A percentile compares a stretch with the other conserved stretches of the same genome.
These are phyloP conservation scores for Enteromius viviparus DNA, from an alignment of 2,797 vertebrate genomes.

Conservation along the genomic window DNA sequence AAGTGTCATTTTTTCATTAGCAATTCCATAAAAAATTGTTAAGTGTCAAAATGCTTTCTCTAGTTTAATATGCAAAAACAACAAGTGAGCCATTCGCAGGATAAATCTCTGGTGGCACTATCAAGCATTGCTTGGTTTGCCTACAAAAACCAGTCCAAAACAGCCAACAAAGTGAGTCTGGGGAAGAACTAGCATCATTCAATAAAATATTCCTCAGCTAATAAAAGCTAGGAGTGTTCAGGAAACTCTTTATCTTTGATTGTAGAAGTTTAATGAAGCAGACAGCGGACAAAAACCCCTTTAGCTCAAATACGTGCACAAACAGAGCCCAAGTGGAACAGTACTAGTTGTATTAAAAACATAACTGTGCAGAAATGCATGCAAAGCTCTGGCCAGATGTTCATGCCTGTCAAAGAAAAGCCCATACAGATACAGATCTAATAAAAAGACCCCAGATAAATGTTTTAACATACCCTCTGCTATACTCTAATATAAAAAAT, in stretches of 20 bases:
- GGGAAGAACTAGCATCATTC: neutral
- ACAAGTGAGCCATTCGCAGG: neutral
- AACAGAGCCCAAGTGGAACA: constrained; percentile 4
- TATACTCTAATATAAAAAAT: neutral
- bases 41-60: neutral
- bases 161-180: neutral
- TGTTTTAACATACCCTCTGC: neutral
- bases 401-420: constrained; percentile 44
- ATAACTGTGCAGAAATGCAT: constrained; percentile 33
- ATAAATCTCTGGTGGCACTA: neutral
- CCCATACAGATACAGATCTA: neutral
- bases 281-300: neutral
- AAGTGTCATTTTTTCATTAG: neutral
- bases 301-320: constrained; percentile 5
- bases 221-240: neutral
- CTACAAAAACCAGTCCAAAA: neutral
- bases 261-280: neutral
- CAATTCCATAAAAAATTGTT: neutral
- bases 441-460: constrained; percentile 14
- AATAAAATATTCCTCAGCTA: neutral
- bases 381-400: constrained; percentile 26
- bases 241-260: neutral
- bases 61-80: neutral
- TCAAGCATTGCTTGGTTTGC: neutral
- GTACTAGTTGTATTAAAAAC: constrained; percentile 15